Base-by-base conservation (phyloP, 2,888 invertebrate species). In the Chymomyza amoena region DNA sequence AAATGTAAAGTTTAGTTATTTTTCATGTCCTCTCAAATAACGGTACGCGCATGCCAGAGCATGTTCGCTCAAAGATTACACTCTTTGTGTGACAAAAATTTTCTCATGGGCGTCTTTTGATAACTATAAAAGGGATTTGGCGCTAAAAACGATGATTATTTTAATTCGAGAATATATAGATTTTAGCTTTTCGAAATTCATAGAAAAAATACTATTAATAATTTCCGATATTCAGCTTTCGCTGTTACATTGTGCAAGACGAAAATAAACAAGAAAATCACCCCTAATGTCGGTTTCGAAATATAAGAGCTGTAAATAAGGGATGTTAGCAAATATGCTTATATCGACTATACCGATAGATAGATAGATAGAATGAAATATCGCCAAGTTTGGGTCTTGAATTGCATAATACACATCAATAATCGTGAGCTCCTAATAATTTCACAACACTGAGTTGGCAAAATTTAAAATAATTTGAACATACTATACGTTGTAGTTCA, bases 81-180 rank as follows among this genome's bases (percentile, higher is more conserved):
- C 65, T 66, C 18, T 60, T 63, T 52, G 52, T 56, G 10, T 28
- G 51, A 39, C 56, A 66, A 72, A 84, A 87, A 79, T 82, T 71
- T 68, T 50, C 13, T 6, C 84, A 84, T 74, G 68, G 72, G 56
- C 73, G 65, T 69, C 32, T 6, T 32, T 1, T 32, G 32, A 25
- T 25, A 25, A 20, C 20, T 1, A 20, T 1, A 20, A 6, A 32
- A 32, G 9, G 32, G 32, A 9, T 32, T 32, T 32, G 9, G 7
- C 32, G 32, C 32, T 32, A 7, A 32, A 32, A 0, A 4, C 7
- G 32, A 32, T 32, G 32, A 25, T 25, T 4, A 25, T 25, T 25
- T 25, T 25, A 3, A 4, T 25, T 25, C 25, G 25, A 25, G 25
- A 25, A 4, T 3, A 25, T 25, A 25, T 2, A 4, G 4, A 4